Evolutionary conservation across 2,113 vertebrate genomes (phyloP), one percentile per base, ranked within the genome.

Genomic region (Phylloscopus whistleri): DNA sequence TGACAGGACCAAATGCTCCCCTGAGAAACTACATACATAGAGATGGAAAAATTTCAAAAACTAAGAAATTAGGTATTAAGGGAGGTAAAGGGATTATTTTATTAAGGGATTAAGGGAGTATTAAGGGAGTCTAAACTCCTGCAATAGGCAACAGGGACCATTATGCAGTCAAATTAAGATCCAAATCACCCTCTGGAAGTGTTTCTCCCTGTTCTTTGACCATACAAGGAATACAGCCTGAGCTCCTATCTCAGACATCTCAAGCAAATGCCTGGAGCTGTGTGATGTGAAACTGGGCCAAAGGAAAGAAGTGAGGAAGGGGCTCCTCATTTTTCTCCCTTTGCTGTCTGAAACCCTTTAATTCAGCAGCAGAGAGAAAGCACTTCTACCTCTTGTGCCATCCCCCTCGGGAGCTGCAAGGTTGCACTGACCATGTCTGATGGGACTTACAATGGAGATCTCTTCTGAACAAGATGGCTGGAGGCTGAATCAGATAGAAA

Each of bases 181-280:
- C 35, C 76, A 67, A 88, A 80, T 86, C 21, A 0, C 39, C 15
- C 51, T 83, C 72, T 93, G 67, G 59, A 93, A 88, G 51, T 7
- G 3, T 67, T 93, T 77, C 33, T 92, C n/a, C 53, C 83, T 70
- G 22, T 62, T 69, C 72, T 89, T 86, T 94, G 88, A 80, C 93
- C 76, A 49, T 89, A 93, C 33, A 93, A 96, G 93, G 93, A 89
- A 56, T 59, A 72, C 39, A 74, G 48, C 48, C 80, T 90, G 72
- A 63, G 48, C 92, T 90, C 64, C 55, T 89, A 63, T 93, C 89
- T 89, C 64, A 48, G 48, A 87, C 76, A 92, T 94, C 90, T 97
- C 9, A 30, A 67, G 30, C 83, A 78, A 86, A 89, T 81, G 72
- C 68, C 76, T 89, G 33, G 35, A 89, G 44, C 52, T 63, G 39